A percentile compares a stretch with the other conserved stretches of the same genome.
These are phyloP conservation scores for Nowickia ferox DNA, from an alignment of 2,888 invertebrate genomes.

Conservation along the genomic window DNA sequence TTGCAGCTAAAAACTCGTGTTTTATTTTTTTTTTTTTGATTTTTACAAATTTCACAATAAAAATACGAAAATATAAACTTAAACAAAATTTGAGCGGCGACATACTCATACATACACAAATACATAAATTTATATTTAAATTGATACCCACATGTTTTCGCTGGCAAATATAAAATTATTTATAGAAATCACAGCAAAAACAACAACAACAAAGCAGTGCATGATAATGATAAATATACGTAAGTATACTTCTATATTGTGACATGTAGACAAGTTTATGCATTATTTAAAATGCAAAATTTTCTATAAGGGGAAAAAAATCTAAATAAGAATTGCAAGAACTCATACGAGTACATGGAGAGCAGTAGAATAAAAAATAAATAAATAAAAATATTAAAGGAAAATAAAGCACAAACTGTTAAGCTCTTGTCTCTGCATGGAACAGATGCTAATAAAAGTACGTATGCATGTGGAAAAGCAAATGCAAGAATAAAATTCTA, in stretches of 20 bases:
- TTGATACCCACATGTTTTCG: slow-evolving; percentile 17
- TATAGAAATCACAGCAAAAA: slow-evolving; percentile 34
- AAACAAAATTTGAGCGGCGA: too few relatives aligned
- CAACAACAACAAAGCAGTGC: background rate
- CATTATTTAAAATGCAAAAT: slow-evolving; percentile 46
- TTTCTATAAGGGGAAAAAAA: background rate
- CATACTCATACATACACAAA: background rate
- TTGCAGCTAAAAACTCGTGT: background rate
- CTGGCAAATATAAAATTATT: slow-evolving; percentile 27
- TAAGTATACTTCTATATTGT: background rate
- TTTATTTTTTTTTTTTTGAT: background rate
- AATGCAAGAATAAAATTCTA: background rate
- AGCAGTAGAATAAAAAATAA: slow-evolving; percentile 3
- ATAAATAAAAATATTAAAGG: background rate
- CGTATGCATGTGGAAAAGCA: background rate
- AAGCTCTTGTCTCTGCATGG: background rate
- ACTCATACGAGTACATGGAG: background rate
- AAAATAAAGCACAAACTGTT: slow-evolving; percentile 3
- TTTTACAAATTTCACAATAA: slow-evolving; percentile 26
- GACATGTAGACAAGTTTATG: slow-evolving; percentile 58
- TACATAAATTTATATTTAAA: background rate
- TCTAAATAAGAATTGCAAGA: slow-evolving; percentile 20
- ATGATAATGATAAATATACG: slow-evolving; percentile 26
- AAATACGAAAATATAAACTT: background rate
- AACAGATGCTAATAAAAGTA: background rate